These are phyloP conservation scores for Lepidocyrtinus sp. DNA, from an alignment of 2,888 invertebrate species.

Conservation along the genomic window DNA sequence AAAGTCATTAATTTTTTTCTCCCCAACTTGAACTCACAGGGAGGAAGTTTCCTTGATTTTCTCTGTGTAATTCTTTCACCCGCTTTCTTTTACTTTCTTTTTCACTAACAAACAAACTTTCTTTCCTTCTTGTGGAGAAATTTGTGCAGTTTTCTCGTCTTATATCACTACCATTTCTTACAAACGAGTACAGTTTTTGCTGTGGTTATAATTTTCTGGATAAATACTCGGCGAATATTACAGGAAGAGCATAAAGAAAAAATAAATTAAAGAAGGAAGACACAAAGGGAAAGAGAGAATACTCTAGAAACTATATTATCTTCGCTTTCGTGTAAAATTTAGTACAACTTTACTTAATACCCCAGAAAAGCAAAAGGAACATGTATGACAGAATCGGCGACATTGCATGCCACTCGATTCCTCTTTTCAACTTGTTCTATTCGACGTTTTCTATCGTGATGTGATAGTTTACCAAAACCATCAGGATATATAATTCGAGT, in stretches of 20 bases:
- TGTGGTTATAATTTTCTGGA: too few relatives aligned
- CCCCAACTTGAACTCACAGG: not conserved
- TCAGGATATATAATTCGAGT: slow-evolving; percentile 9
- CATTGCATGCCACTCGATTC: not conserved
- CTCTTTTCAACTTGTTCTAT: slow-evolving; percentile 5
- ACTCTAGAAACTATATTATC: slow-evolving; percentile 10
- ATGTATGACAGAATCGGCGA: not conserved
- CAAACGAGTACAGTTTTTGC: not conserved
- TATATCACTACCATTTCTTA: slow-evolving; percentile 34
- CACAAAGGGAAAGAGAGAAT: too few relatives aligned
- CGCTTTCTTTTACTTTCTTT: slow-evolving; percentile 2
- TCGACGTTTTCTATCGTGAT: not conserved
- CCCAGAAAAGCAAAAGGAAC: slow-evolving; percentile 1
- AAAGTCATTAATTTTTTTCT: slow-evolving; percentile 11
- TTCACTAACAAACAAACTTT: not conserved
- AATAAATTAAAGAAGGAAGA: slow-evolving; percentile 27
- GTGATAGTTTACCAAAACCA: not conserved
- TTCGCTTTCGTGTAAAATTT: slow-evolving; percentile 11
- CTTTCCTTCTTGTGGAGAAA: slow-evolving; percentile 33
- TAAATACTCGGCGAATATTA: not conserved
- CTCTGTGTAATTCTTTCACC: not conserved
- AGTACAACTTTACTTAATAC: slow-evolving; percentile 11
- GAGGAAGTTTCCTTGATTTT: slow-evolving; percentile 1
- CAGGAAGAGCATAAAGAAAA: slow-evolving; percentile 15
- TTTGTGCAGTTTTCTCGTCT: slow-evolving; percentile 57